phyloP scores from a whole-genome alignment of 1,140 invertebrate genomes.

The Drosophila gunungcola region DNA sequence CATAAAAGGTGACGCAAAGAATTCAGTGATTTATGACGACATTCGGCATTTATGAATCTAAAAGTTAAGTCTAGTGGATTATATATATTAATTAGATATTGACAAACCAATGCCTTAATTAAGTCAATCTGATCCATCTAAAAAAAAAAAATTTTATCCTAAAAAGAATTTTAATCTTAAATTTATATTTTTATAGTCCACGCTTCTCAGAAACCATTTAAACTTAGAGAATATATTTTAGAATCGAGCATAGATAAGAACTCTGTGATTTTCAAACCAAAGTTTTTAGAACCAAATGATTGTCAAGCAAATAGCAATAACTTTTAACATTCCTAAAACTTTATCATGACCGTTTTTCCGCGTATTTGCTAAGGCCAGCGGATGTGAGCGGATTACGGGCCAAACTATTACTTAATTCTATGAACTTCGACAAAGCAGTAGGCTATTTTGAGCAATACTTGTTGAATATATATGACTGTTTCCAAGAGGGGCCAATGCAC shows the following conservation, averaged over 20 bases:
- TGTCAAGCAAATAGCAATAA: too few relatives aligned
- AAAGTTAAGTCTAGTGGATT: not conserved
- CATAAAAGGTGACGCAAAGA: slow-evolving; percentile 3
- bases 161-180: too few relatives aligned
- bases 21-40: not conserved
- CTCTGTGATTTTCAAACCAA: too few relatives aligned
- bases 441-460: slow-evolving; percentile 11
- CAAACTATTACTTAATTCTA: not conserved
- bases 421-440: not conserved
- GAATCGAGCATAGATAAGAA: too few relatives aligned
- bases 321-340: not conserved
- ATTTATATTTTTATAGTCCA: too few relatives aligned
- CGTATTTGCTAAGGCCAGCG: not conserved
- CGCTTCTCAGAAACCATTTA: too few relatives aligned
- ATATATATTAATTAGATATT: not conserved
- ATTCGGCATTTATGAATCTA: not conserved
- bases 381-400: not conserved
- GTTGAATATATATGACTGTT: slow-evolving; percentile 8
- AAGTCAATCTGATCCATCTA: too few relatives aligned
- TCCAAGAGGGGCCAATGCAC: slow-evolving; percentile 22
- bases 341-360: not conserved
- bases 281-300: too few relatives aligned
- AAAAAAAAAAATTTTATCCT: too few relatives aligned
- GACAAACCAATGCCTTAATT: not conserved
- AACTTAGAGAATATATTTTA: too few relatives aligned